These are phyloP conservation scores for Polymixis flavicincta DNA, from an alignment of 2,888 invertebrate species.

Conservation along the genomic window DNA sequence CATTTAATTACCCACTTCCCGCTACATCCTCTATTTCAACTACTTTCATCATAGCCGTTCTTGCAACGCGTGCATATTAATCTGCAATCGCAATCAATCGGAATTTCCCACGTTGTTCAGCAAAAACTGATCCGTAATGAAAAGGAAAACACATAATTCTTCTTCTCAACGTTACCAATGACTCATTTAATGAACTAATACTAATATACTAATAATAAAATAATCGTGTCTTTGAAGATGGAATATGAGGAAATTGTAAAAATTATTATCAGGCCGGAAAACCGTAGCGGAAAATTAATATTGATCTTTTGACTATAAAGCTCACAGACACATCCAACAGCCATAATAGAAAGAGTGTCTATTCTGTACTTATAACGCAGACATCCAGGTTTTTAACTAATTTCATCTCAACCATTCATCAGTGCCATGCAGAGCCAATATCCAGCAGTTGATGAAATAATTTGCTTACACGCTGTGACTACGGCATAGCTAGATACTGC, in stretches of 20 bases:
- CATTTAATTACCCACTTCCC: slow-evolving; percentile 16
- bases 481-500: not conserved
- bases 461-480: not conserved
- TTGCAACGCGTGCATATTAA: slow-evolving; percentile 3
- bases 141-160: slow-evolving; percentile 30
- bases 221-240: not conserved
- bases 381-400: not conserved
- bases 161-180: not conserved
- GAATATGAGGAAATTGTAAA: slow-evolving; percentile 1
- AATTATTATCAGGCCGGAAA: not conserved
- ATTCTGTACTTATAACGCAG: not conserved
- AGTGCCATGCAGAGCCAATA: not conserved
- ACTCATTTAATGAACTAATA: not conserved
- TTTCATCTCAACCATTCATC: not conserved
- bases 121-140: slow-evolving; percentile 19
- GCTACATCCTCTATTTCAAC: slow-evolving; percentile 15
- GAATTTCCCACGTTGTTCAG: slow-evolving; percentile 43
- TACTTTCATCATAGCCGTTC: slow-evolving; percentile 27
- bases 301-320: not conserved
- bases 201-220: too few relatives aligned
- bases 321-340: not conserved
- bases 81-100: slow-evolving; percentile 31
- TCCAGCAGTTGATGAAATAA: not conserved
- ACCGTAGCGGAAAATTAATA: not conserved
- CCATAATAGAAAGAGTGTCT: not conserved